Evolutionary conservation across 2,113 vertebrate species (phyloP), one percentile per base, ranked within the genome.

Genomic region (Eulemur rufifrons): DNA sequence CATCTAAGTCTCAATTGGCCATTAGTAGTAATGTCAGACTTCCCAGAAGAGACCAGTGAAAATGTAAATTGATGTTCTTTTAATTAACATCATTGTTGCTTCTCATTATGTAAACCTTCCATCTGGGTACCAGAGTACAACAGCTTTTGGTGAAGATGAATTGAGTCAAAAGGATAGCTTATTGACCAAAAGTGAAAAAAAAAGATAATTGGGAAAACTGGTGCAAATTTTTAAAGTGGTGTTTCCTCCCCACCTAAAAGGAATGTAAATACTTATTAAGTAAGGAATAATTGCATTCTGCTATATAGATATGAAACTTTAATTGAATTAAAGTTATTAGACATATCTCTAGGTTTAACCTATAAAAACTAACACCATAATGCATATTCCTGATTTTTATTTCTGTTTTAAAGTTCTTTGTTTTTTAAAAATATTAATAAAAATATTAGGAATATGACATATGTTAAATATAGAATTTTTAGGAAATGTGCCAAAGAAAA

Each of bases 391-490:
- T 45, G 5, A 82, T 82, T 76, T 5, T 32, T 95, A 4, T 39
- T 94, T 81, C 45, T 89, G 90, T 92, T 76, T 20, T 39, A 63
- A 83, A 77, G 25, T 84, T 78, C 45, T 91, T 86, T 88, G 17
- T 78, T 88, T 84, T 87, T 78, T 7, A 80, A 84, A 71, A 90
- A 73, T 54, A 90, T 80, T 90, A 80, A 88, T 89, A 17, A 83
- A 61, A 86, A 74, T 76, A 52, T 83, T 45, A 42, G n/a, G 17
- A 86, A 50, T 25, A 81, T 64, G 27, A 59, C 34, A 69, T 84
- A 91, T 85, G 2, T 71, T 91, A 91, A 90, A 42, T 25, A 42
- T 14, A 86, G n/a, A 63, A 64, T 29, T 86, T 86, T 81, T 71
- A 86, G 56, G 23, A 73, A 74, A 69, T 39, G 17, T 56, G n/a